Base-by-base conservation (phyloP, 2,797 vertebrate genomes). In the Liparis tanakae region DNA sequence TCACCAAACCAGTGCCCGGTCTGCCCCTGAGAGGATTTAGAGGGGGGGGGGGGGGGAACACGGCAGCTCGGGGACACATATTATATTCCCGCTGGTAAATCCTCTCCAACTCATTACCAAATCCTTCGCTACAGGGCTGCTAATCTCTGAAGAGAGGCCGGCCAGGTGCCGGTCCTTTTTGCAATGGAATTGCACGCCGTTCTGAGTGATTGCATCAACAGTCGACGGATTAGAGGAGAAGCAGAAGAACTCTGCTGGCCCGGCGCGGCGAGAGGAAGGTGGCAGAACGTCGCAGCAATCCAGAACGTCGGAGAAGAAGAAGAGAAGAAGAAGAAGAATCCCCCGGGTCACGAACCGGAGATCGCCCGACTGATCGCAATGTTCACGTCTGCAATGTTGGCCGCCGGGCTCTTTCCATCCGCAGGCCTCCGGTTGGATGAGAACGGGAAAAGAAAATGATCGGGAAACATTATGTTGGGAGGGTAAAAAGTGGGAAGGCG, bases 51-150 rank as follows among this genome's bases (percentile, higher is more conserved):
- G 79, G n/a, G n/a, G n/a, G n/a, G n/a, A 88, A 89, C 81, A 87
- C 85, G 76, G 80, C 80, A 66, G 80, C 88, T 84, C 84, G 64
- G 83, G 85, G 81, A 85, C 86, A 80, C 74, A 84, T 83, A 85
- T 90, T 89, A 89, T 87, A 88, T 84, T 89, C 88, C 85, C 79
- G 82, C 81, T 78, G 83, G 66, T 86, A 92, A 91, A 92, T 91
- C 90, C 89, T 83, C 88, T 84, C 76, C 84, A 82, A 90, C 86
- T 89, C 86, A 84, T 89, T 85, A 88, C 86, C 85, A 91, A 90
- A 91, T 90, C 90, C 87, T 85, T n/a, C 64, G 37, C 76, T 85
- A 80, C 85, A 51, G 82, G 83, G 79, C 66, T 72, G 82, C 75
- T 90, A 90, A 92, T 88, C 91, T 86, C 88, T n/a, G 55, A 48